Percentiles rank a stretch among this genome's conserved stretches.
Conservation (phyloP, 2,888 invertebrate species). For the Empis livida region DNA sequence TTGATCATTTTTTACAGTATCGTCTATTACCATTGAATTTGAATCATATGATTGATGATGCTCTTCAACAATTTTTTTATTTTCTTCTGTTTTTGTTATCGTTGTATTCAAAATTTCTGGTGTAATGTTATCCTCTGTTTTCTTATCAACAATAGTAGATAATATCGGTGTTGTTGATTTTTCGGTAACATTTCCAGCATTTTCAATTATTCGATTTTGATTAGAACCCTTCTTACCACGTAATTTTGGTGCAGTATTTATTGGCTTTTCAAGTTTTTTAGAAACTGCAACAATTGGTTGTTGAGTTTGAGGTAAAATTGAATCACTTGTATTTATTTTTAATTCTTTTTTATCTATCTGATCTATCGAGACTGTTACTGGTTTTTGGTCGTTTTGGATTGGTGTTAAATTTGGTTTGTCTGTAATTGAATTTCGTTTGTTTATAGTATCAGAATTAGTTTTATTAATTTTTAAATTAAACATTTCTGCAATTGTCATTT, state of each 20-base stretch:
- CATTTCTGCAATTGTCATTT: conserved; percentile 33
- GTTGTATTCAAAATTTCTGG: background rate
- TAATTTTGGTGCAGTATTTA: conserved; percentile 31
- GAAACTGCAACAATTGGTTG: background rate
- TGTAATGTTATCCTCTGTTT: background rate
- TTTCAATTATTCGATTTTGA: conserved; percentile 17
- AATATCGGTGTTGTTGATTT: background rate
- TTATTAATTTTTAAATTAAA: conserved; percentile 16
- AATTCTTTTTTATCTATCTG: conserved; percentile 6
- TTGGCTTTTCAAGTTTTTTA: conserved; percentile 18
- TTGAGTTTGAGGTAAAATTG: background rate
- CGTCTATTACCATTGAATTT: conserved; percentile 6
- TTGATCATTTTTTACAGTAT: conserved; percentile 5
- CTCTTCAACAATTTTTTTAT: conserved; percentile 4
- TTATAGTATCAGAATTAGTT: background rate
- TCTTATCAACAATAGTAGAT: background rate
- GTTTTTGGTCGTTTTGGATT: background rate
- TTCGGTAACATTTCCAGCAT: background rate
- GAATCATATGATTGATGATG: conserved; percentile 6
- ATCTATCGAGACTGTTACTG: background rate
- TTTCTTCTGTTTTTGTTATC: conserved; percentile 1
- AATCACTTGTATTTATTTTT: conserved; percentile 5
- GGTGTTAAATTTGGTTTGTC: background rate
- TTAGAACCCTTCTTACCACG: conserved; percentile 24
- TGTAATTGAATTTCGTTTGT: background rate